A percentile compares a stretch with the other conserved stretches of the same genome.
These are phyloP conservation scores for Metacarcinus magister DNA, from an alignment of 2,888 invertebrate species.

Conservation along the genomic window DNA sequence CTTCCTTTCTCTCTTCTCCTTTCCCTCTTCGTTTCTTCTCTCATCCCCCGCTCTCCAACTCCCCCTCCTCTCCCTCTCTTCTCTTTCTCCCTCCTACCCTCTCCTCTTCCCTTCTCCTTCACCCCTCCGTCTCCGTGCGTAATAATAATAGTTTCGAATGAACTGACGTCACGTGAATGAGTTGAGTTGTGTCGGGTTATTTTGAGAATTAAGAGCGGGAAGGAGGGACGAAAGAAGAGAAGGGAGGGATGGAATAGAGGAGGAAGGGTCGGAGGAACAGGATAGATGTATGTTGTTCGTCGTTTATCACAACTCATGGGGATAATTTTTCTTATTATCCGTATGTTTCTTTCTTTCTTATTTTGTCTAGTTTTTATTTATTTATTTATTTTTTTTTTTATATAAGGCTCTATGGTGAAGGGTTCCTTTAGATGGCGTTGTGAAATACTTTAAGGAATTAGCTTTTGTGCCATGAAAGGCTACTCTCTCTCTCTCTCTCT, in stretches of 20 bases:
- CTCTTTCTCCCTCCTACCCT: too few species aligned
- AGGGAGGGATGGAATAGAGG: not conserved
- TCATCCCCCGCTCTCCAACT: not conserved
- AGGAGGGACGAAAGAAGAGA: not conserved
- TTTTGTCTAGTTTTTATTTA: not conserved
- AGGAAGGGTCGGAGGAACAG: not conserved
- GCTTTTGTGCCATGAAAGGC: not conserved
- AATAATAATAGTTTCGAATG: slow-evolving; percentile 1
- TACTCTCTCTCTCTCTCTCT: not conserved
- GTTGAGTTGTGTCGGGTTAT: not conserved
- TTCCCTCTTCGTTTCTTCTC: not conserved
- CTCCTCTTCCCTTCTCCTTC: not conserved
- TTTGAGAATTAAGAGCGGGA: not conserved
- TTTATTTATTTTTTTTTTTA: not conserved
- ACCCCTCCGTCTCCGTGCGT: not conserved
- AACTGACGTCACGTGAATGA: slow-evolving; percentile 45
- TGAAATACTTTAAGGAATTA: not conserved
- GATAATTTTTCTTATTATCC: not conserved
- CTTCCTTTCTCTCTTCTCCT: not conserved
- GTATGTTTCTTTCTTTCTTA: not conserved
- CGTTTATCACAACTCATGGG: not conserved
- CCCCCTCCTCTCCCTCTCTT: not conserved
- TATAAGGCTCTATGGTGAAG: not conserved
- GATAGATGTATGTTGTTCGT: not conserved
- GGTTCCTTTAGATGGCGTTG: not conserved